Conservation (phyloP, 2,888 invertebrate species). For the Nebria salina region DNA sequence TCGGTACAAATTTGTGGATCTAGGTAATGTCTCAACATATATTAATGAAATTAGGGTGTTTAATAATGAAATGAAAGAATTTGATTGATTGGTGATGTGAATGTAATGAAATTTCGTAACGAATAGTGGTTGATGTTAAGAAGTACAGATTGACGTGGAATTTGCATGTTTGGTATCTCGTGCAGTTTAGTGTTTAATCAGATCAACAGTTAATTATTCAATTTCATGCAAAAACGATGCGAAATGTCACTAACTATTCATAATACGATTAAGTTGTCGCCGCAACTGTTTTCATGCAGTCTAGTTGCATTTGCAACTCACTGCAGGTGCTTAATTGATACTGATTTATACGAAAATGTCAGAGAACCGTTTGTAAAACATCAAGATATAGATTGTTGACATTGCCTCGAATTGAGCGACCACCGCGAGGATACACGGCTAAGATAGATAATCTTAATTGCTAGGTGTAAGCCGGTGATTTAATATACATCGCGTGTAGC, state of each 20-base stretch:
- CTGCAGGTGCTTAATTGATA: conserved; percentile 17
- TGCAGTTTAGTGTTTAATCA: neutral
- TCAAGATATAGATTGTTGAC: neutral
- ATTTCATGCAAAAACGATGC: conserved; percentile 12
- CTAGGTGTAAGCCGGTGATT: neutral
- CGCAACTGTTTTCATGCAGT: conserved; percentile 1
- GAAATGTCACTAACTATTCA: conserved; percentile 19
- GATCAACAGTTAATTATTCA: conserved; percentile 1
- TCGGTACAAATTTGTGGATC: too few species aligned
- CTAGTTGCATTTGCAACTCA: neutral
- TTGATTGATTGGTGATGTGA: neutral
- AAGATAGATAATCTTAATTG: neutral
- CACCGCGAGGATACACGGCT: neutral
- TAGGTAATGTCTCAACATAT: too few species aligned
- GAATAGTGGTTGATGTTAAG: neutral
- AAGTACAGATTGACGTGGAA: neutral
- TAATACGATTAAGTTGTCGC: conserved; percentile 11
- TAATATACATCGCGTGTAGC: neutral
- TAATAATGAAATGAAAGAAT: neutral
- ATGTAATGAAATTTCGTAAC: neutral
- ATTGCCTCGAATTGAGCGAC: neutral
- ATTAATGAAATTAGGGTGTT: too few species aligned
- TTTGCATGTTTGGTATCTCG: neutral
- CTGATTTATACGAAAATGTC: conserved; percentile 16
- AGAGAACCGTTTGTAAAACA: conserved; percentile 6